Percentiles rank a stretch among this genome's conserved stretches.
These are phyloP conservation scores for Pimpla rufipes DNA, from an alignment of 2,888 invertebrate species.

Conservation along the genomic window DNA sequence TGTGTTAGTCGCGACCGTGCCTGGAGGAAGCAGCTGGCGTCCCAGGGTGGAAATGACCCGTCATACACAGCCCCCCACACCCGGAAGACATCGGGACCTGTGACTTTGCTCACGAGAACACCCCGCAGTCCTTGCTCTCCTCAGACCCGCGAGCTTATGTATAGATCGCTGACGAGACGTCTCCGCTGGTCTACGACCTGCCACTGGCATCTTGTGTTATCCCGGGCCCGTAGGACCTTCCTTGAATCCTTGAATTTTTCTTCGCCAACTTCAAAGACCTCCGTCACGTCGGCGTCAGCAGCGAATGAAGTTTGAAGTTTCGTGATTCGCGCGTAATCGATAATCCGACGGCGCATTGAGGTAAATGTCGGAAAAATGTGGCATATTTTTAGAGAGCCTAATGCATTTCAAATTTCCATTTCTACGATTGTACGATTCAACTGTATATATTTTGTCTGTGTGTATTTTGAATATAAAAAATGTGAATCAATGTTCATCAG, in stretches of 20 bases:
- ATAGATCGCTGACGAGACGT: constrained; percentile 58
- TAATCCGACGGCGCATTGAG: too few species aligned
- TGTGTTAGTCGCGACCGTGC: constrained; percentile 67
- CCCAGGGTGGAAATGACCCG: constrained; percentile 78
- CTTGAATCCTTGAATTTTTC: neutral
- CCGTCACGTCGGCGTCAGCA: constrained; percentile 6
- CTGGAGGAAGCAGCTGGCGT: constrained; percentile 75
- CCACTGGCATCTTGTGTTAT: constrained; percentile 44
- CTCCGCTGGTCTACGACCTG: constrained; percentile 59
- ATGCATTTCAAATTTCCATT: too few species aligned
- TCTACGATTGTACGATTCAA: too few species aligned
- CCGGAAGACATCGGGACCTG: constrained; percentile 65
- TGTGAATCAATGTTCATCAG: too few species aligned
- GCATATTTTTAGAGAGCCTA: too few species aligned
- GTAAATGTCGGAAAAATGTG: neutral
- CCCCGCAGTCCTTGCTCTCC: constrained; percentile 39
- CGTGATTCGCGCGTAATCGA: neutral
- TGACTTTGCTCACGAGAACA: constrained; percentile 49
- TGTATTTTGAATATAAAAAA: too few species aligned
- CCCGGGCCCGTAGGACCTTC: neutral
- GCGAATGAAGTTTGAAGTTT: neutral
- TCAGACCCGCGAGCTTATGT: constrained; percentile 57
- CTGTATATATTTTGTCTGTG: too few species aligned
- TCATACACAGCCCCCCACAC: constrained; percentile 74
- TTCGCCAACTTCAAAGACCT: constrained; percentile 28